Base-by-base conservation (phyloP, 2,888 invertebrate species). In the Andrena marginata region DNA sequence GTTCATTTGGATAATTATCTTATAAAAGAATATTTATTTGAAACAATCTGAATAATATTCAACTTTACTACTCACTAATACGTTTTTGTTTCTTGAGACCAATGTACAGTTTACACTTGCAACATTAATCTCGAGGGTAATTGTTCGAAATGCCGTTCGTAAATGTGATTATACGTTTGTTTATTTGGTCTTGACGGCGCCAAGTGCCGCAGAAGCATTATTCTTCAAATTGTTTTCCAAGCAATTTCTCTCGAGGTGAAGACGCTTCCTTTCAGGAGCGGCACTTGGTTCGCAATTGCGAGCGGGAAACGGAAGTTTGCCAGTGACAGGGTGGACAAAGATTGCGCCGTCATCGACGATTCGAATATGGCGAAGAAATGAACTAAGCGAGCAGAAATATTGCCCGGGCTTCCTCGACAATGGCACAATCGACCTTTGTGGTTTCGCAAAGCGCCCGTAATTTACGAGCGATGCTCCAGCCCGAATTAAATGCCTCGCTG, bases 361-460 rank as follows among this genome's bases (percentile, higher is more conserved):
- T 75, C 71, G 71, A 71, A 75, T 60, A 67, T 74, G 56, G 54
- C 71, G 63, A 75, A 80, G 82, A 64, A 82, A 71, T 63, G 79
- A 82, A 68, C 67, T 62, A 35, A 60, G 42, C 35, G 35, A 29
- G 65, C 67, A 67, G 74, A 71, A 79, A 70, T 3, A 33, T 20
- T n/a, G 65, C 23, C 54, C 23, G 23, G 54, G 54, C 56, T 31
- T 20, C 31, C 23, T 5, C 23, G 59, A 60, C 56, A 70, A 69
- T 54, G 75, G 71, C 54, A 48, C 70, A 42, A 76, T 76, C 63
- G 63, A 69, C 23, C 54, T 80, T 51, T 59, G 71, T 63, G 68
- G 54, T 68, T 62, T 48, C 71, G 56, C 56, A 60, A 69, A 59
- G 29, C 68, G 26, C 49, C 63, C 26, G 71, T 67, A 75, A 80